Percentiles rank a stretch among this genome's conserved stretches.
Evolutionary conservation across 2,888 invertebrate genomes (phyloP).

Genomic region (Apamea monoglypha): DNA sequence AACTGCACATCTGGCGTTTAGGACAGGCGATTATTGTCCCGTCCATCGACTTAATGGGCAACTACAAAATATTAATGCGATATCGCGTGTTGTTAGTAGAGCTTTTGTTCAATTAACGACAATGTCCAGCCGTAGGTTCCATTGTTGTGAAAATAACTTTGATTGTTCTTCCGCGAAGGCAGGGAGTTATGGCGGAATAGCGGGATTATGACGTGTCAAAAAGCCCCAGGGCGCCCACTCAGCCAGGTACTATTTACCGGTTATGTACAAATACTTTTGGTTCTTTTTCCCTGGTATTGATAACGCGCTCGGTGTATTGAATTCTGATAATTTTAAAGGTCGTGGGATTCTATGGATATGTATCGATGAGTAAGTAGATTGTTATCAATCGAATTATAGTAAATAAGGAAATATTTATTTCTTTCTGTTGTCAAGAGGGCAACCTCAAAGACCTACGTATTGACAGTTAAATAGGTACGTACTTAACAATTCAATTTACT

Average conservation of each 20-base stretch:
- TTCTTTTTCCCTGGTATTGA: constrained; percentile 46
- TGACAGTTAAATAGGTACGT: not conserved
- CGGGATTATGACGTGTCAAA: constrained; percentile 60
- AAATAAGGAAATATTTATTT: not conserved
- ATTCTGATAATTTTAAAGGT: constrained; percentile 41
- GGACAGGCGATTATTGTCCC: constrained; percentile 50
- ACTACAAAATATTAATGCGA: constrained; percentile 32
- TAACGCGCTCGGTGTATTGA: constrained; percentile 39
- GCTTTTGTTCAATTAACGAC: constrained; percentile 48
- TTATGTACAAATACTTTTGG: constrained; percentile 27
- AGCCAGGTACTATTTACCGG: constrained; percentile 52
- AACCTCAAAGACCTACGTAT: not conserved
- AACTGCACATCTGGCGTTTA: constrained; percentile 56
- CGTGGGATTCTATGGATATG: not conserved
- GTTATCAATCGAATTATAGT: constrained; percentile 4
- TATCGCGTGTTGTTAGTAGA: constrained; percentile 42
- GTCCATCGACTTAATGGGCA: constrained; percentile 20
- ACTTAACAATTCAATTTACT: not conserved
- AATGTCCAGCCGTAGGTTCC: constrained; percentile 34
- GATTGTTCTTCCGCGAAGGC: constrained; percentile 60
- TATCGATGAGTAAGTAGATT: constrained; percentile 1
- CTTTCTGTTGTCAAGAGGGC: not conserved
- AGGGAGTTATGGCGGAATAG: constrained; percentile 51
- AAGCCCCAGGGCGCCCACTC: constrained; percentile 11
- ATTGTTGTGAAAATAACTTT: constrained; percentile 46